Percentiles rank a stretch among this genome's conserved stretches.
Conservation (phyloP, 2,113 vertebrate genomes). For the Bubo bubo region DNA sequence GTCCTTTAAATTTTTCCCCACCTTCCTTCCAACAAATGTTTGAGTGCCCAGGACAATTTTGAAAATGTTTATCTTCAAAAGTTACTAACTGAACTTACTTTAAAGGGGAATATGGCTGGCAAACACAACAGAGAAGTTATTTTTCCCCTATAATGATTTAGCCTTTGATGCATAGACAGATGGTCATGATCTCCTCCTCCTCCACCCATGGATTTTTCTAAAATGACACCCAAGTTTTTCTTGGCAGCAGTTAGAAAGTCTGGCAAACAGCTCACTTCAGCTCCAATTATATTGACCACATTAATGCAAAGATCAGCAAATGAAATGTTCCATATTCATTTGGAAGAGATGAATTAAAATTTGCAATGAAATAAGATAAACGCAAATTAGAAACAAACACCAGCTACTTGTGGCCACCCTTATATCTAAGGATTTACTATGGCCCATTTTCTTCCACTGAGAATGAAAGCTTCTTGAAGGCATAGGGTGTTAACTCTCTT, state of each 20-base stretch:
- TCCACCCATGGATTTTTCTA: constrained; percentile 78
- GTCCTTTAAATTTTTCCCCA: neutral
- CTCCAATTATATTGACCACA: constrained; percentile 80
- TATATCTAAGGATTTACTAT: neutral
- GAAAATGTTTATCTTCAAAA: constrained; percentile 35
- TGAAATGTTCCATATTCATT: constrained; percentile 75
- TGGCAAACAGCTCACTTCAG: constrained; percentile 78
- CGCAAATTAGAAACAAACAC: constrained; percentile 61
- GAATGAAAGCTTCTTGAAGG: neutral
- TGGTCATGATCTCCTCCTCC: constrained; percentile 77
- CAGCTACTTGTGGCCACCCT: neutral
- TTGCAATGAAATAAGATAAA: constrained; percentile 68
- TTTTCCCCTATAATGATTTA: constrained; percentile 51
- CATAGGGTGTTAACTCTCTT: neutral
- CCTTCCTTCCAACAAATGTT: neutral
- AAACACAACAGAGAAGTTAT: constrained; percentile 40
- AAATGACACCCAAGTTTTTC: constrained; percentile 83
- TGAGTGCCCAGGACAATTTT: constrained; percentile 16
- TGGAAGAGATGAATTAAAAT: constrained; percentile 72
- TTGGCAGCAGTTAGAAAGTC: constrained; percentile 79
- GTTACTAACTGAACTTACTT: constrained; percentile 29
- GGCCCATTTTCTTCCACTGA: neutral
- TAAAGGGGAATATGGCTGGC: constrained; percentile 32
- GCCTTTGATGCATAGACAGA: constrained; percentile 73
- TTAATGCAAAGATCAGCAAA: constrained; percentile 79